These are phyloP conservation scores for Caenorhabditis virilis DNA, from an alignment of 2,888 invertebrate species.

Conservation along the genomic window DNA sequence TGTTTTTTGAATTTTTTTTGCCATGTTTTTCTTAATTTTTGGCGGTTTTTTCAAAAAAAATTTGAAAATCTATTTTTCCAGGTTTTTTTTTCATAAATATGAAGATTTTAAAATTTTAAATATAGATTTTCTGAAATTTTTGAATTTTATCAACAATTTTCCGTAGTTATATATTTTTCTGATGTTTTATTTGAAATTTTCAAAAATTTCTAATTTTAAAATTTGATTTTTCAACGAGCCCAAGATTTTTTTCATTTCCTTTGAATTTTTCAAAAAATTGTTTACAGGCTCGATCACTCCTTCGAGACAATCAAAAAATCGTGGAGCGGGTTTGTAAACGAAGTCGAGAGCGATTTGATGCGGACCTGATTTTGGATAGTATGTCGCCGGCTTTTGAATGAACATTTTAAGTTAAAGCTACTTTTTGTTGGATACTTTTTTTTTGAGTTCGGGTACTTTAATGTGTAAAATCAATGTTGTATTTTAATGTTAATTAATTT, in stretches of 20 bases:
- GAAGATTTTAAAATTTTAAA: no score
- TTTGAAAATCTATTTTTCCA: no score
- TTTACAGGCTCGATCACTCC: slow-evolving; percentile 26
- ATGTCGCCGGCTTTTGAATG: neutral
- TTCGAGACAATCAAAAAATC: slow-evolving; percentile 14
- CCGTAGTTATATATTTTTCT: no score
- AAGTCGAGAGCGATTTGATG: slow-evolving; percentile 11
- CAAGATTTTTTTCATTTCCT: slow-evolving; percentile 3
- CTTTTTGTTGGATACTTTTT: neutral
- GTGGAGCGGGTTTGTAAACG: slow-evolving; percentile 28
- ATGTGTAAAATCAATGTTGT: neutral
- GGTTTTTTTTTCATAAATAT: no score
- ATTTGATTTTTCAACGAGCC: neutral
- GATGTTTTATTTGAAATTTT: no score
- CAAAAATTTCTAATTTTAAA: neutral
- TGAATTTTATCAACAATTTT: neutral
- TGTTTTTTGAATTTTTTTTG: no score
- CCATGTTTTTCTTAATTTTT: neutral
- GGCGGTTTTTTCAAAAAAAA: no score
- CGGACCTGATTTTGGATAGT: slow-evolving; percentile 24
- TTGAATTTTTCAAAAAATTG: no score
- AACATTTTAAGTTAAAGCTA: neutral
- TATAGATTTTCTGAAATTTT: neutral
- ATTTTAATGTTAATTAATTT: neutral
- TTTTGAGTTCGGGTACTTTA: neutral